Conservation (phyloP, 2,113 vertebrate species). For the Rhabdomys dilectus region DNA sequence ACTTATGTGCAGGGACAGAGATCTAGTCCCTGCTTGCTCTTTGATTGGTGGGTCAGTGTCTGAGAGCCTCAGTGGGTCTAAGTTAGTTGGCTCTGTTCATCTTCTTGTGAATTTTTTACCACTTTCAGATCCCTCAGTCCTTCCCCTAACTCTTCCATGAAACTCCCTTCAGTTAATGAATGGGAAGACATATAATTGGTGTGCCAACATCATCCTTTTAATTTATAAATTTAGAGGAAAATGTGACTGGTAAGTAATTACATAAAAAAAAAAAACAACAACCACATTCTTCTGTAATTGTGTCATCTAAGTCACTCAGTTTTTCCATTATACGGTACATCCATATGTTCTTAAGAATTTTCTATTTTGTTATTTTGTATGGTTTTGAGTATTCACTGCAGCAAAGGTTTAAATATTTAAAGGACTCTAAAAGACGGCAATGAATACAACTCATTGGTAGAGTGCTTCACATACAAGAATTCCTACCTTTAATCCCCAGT, state of each 20-base stretch:
- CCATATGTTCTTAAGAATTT: neutral
- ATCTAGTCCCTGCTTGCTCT: no score
- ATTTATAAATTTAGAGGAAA: constrained; percentile 18
- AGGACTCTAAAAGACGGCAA: neutral
- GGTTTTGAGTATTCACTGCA: neutral
- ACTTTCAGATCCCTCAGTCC: no score
- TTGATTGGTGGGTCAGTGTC: no score
- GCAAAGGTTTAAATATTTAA: neutral
- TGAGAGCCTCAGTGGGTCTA: no score
- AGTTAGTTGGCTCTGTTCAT: no score
- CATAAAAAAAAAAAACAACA: neutral
- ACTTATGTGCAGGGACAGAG: no score
- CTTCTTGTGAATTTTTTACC: no score
- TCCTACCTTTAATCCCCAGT: neutral
- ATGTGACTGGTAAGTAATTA: neutral
- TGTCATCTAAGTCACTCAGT: neutral
- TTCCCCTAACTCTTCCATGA: no score
- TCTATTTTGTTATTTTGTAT: neutral
- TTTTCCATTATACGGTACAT: neutral
- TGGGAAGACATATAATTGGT: neutral
- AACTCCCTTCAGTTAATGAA: neutral
- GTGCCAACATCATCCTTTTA: neutral
- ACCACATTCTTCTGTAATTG: neutral
- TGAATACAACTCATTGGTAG: neutral
- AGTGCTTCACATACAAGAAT: neutral